Evolutionary conservation across 1,140 invertebrate species (phyloP), one percentile per base, ranked within the genome.

Genomic region (Philotrypesis tridentata): DNA sequence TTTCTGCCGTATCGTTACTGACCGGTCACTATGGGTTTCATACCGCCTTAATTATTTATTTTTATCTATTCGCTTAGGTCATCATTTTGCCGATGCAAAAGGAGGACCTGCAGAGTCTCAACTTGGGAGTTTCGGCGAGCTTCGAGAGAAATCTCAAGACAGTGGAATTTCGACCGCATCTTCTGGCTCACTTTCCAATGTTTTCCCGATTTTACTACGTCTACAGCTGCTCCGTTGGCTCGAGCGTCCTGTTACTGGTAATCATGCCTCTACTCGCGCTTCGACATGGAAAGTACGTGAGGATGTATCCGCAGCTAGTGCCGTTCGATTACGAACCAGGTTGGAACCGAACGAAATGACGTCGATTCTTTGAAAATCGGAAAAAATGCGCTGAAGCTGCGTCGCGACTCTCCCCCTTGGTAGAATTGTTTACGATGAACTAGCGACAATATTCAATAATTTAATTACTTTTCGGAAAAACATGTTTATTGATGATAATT

Each of bases 321-420:
- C 80, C 80, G 8, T 82, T 82, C 21, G 63, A 0, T 31, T 82
- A 82, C 14, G 72, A 76, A 29, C 74, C 80, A 77, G 80, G 80
- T 82, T 31, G n/a, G n/a, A n/a, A n/a, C n/a, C n/a, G n/a, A n/a
- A n/a, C n/a, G n/a, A n/a, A n/a, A n/a, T n/a, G n/a, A n/a, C n/a
- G n/a, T n/a, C n/a, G n/a, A n/a, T n/a, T n/a, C n/a, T n/a, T n/a
- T n/a, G n/a, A n/a, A n/a, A n/a, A n/a, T n/a, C n/a, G n/a, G n/a
- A n/a, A n/a, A n/a, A n/a, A n/a, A n/a, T n/a, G n/a, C n/a, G n/a
- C n/a, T n/a, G n/a, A n/a, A n/a, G n/a, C n/a, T n/a, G n/a, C n/a
- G n/a, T n/a, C n/a, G n/a, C n/a, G n/a, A n/a, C n/a, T n/a, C n/a
- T n/a, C n/a, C n/a, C n/a, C n/a, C n/a, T n/a, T n/a, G n/a, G n/a